Evolutionary conservation across 2,113 vertebrate genomes (phyloP).

Genomic region (Apteryx owenii): DNA sequence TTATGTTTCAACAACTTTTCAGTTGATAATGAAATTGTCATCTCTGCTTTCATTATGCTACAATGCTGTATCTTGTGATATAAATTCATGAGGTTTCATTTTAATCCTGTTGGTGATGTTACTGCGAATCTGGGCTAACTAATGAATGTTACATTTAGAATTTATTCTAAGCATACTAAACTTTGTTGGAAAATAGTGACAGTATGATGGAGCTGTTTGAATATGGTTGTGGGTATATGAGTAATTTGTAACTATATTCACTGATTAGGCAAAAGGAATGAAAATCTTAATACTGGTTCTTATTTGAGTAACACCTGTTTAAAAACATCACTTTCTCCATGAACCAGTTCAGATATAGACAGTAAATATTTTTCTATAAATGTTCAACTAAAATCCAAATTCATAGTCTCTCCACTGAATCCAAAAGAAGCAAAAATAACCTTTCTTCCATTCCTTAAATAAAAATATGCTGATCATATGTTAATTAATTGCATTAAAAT

Average conservation of each 20-base stretch:
- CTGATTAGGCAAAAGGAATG: slow-evolving; percentile 3
- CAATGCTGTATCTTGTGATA: background rate
- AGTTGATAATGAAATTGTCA: background rate
- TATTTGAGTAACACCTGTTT: background rate
- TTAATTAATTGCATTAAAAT: slow-evolving; percentile 44
- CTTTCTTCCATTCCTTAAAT: background rate
- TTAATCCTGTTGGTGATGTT: background rate
- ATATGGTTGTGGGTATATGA: background rate
- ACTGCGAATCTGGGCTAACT: background rate
- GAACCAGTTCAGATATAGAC: background rate
- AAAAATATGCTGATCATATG: background rate
- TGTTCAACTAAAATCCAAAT: background rate
- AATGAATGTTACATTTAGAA: slow-evolving; percentile 22
- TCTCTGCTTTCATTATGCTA: background rate
- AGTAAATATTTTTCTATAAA: background rate
- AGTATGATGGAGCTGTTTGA: background rate
- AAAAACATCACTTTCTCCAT: background rate
- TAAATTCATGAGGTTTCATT: background rate
- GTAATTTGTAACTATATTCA: slow-evolving; percentile 11
- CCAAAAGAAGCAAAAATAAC: background rate
- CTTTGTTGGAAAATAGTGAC: background rate
- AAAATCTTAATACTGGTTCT: background rate
- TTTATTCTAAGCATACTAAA: slow-evolving; percentile 6
- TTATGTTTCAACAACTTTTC: background rate
- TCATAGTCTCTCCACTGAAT: background rate